Conservation (phyloP, 2,113 vertebrate genomes). For the Mus pahari region DNA sequence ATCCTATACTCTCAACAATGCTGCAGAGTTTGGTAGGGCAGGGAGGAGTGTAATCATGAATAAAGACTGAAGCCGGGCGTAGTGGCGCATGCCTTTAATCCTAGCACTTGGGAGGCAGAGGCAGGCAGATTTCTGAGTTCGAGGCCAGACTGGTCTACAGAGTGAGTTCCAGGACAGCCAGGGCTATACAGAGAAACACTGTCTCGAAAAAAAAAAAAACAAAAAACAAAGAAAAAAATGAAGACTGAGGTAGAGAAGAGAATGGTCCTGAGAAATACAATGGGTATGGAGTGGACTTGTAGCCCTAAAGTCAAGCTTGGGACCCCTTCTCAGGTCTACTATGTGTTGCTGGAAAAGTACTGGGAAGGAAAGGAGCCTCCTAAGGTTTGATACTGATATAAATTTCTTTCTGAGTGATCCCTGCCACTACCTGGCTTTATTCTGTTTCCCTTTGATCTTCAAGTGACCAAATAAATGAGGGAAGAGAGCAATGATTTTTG, state of each 20-base stretch:
- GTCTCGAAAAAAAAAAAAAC: too few relatives aligned
- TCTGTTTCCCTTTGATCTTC: constrained; percentile 1
- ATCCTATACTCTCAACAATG: constrained; percentile 3
- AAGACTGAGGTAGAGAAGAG: neutral
- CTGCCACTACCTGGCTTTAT: neutral
- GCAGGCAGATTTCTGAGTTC: too few relatives aligned
- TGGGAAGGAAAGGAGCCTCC: constrained; percentile 20
- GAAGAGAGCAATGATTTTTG: constrained; percentile 28
- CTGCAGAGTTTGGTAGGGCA: neutral
- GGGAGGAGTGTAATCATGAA: neutral
- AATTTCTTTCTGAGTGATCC: constrained; percentile 36
- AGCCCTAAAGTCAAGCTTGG: neutral
- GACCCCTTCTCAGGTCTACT: neutral
- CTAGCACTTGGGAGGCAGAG: too few relatives aligned
- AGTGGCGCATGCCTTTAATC: too few relatives aligned
- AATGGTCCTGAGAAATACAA: neutral
- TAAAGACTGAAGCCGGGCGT: constrained; percentile 47
- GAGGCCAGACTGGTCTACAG: too few relatives aligned
- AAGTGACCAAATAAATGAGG: constrained; percentile 28
- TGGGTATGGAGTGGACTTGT: neutral
- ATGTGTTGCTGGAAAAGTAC: neutral
- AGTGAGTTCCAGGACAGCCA: too few relatives aligned
- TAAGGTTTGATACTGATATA: neutral
- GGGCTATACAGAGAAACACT: too few relatives aligned
- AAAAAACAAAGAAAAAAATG: too few relatives aligned